Base-by-base conservation (phyloP, 2,113 vertebrate species). In the Dryoscopus gambensis region DNA sequence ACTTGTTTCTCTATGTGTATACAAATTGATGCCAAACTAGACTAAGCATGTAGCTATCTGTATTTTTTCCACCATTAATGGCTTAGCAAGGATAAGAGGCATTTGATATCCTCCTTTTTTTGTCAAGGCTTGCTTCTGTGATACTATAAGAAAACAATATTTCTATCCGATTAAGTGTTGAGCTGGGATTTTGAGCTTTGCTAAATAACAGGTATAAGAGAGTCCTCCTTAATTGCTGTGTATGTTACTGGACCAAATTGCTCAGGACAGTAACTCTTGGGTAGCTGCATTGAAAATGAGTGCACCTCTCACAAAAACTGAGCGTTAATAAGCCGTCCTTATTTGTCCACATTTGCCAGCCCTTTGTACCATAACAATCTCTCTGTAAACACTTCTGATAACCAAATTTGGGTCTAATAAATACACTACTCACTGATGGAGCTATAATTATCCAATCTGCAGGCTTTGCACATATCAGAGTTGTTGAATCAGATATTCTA, bases 391-490 rank as follows among this genome's bases (percentile, higher is more conserved):
- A 59, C 37, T 77, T 96, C 79, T 88, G 82, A 75, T 94, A 85
- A 93, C 49, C 69, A 87, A 85, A 94, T 95, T 87, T 96, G 65
- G 47, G 76, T 90, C 71, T 93, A 80, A 96, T 97, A 96, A 97
- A 89, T 91, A 93, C 22, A 63, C 89, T 91, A 92, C 86, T 95
- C 53, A 60, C 70, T 95, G 94, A 88, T 89, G 88, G 70, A 97
- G 46, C 82, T 93, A 60, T 94, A 96, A 96, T 97, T 96, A 95
- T 93, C 84, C 91, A 95, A 52, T 97, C 97, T 96, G 76, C 73
- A 95, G 87, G 73, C 90, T 97, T 96, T 96, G 76, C 90, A 94
- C 93, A 97, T 89, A 90, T 50, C 87, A 69, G 49, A 88, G 70
- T 73, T 93, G 87, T 93, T 97, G 93, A 95, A 90, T 95, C 89